These are phyloP conservation scores for Tribolium castaneum DNA, from an alignment of 1,140 invertebrate genomes.

Conservation along the genomic window DNA sequence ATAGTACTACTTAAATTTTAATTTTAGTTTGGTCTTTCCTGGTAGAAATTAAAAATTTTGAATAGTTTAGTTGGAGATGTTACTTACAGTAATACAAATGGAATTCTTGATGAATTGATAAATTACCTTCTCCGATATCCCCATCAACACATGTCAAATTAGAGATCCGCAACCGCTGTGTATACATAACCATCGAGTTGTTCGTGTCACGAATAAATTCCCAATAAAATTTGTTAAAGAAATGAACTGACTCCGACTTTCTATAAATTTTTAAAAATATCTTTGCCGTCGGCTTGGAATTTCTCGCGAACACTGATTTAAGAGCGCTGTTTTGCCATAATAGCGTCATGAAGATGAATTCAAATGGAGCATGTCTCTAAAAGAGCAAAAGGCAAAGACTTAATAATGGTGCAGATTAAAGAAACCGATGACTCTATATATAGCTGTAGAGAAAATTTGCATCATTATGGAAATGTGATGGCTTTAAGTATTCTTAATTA, in stretches of 20 bases:
- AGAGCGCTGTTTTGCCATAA: not conserved
- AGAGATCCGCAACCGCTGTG: not conserved
- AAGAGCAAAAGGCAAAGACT: not conserved
- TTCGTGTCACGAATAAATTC: constrained; percentile 14
- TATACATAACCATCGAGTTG: not conserved
- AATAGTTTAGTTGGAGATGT: too few relatives aligned
- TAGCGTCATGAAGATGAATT: not conserved
- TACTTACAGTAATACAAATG: not conserved
- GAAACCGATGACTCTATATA: not conserved
- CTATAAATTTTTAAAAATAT: not conserved
- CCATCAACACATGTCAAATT: constrained; percentile 27
- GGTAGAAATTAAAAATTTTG: too few relatives aligned
- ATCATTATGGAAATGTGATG: constrained; percentile 16
- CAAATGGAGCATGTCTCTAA: not conserved
- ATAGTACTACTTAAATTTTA: too few relatives aligned
- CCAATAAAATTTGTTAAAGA: not conserved
- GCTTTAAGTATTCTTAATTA: not conserved
- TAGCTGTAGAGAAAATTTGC: not conserved
- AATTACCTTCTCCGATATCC: constrained; percentile 2
- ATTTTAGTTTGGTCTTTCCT: too few relatives aligned
- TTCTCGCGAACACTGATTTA: not conserved
- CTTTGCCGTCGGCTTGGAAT: not conserved
- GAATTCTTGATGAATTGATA: not conserved
- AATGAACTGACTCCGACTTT: not conserved
- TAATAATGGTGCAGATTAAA: not conserved